Base-by-base conservation (phyloP, 2,888 invertebrate genomes). In the Scrobipalpa costella region DNA sequence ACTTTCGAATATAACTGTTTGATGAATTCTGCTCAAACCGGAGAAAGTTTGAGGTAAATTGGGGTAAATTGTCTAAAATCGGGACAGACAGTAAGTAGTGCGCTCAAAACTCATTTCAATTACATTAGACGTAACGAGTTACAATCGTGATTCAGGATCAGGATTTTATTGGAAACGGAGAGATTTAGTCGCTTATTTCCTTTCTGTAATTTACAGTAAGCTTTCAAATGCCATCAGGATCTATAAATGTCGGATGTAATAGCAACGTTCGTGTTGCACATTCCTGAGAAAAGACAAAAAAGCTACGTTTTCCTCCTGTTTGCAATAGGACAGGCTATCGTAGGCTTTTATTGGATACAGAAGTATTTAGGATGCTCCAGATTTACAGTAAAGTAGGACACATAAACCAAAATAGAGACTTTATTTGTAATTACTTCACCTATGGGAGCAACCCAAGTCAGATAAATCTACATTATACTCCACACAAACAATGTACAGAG, bases 261-360 rank as follows among this genome's bases (percentile, higher is more conserved):
- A 83, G 84, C 78, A 83, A 82, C 88, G 88, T 89, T 86, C 90
- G 90, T 66, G 71, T 67, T 68, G 68, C 76, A 79, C 82, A 81
- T 83, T 81, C 13, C 34, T 11, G 27, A 55, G n/a, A 44, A 5
- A 44, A 38, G 13, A 38, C 38, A 7, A 38, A n/a, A n/a, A 38
- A 38, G 11, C 8, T 38, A 38, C 8, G 38, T 13, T 2, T 38
- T 11, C 38, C 1, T 11, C 1, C 7, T n/a, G n/a, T 38, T 11
- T 38, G 13, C 8, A 38, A 38, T 11, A 7, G 7, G 27, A 27
- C 27, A 27, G 5, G 27, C 27, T 27, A 27, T 27, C 27, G 27
- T 27, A 27, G 27, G 5, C 27, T 27, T 27, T 2, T 27, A 27
- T 27, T 27, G 2, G 5, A 5, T 2, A 27, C 27, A 27, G 2